Conservation (phyloP, 1,140 invertebrate genomes). For the Oryzaephilus surinamensis region DNA sequence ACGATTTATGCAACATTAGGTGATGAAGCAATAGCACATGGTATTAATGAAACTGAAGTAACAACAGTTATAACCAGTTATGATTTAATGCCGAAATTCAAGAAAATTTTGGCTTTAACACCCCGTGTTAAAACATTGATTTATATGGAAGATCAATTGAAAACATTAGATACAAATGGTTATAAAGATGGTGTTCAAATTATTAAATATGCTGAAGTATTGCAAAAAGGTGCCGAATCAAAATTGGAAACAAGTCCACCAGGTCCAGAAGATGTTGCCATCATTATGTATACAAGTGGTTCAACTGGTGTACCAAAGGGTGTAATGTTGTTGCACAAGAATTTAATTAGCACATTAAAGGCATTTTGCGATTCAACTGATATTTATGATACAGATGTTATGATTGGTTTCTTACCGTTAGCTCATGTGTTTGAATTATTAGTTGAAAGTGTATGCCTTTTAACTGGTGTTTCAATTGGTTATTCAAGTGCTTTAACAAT, state of each 20-base stretch:
- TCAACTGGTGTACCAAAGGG: slow-evolving; percentile 88
- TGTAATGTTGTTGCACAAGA: slow-evolving; percentile 77
- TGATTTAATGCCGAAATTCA: slow-evolving; percentile 83
- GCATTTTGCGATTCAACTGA: slow-evolving; percentile 74
- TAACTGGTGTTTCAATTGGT: slow-evolving; percentile 86
- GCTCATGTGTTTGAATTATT: slow-evolving; percentile 96
- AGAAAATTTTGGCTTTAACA: slow-evolving; percentile 57
- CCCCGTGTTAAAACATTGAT: slow-evolving; percentile 67
- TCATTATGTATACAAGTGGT: slow-evolving; percentile 95
- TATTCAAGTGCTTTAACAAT: slow-evolving; percentile 93
- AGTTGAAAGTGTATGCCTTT: slow-evolving; percentile 60
- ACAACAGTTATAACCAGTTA: slow-evolving; percentile 80
- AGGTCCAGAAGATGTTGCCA: slow-evolving; percentile 65
- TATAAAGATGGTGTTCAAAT: slow-evolving; percentile 59
- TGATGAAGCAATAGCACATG: slow-evolving; percentile 91
- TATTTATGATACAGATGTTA: slow-evolving; percentile 64
- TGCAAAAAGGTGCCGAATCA: slow-evolving; percentile 38
- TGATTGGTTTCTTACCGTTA: slow-evolving; percentile 91
- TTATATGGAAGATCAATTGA: slow-evolving; percentile 81
- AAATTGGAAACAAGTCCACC: slow-evolving; percentile 43
- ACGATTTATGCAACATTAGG: slow-evolving; percentile 96
- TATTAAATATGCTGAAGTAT: slow-evolving; percentile 48
- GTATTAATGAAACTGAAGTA: slow-evolving; percentile 93
- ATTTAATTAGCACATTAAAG: slow-evolving; percentile 80
- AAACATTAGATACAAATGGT: slow-evolving; percentile 52